Conservation (phyloP, 1,140 invertebrate genomes). For the Ylistrum balloti region DNA sequence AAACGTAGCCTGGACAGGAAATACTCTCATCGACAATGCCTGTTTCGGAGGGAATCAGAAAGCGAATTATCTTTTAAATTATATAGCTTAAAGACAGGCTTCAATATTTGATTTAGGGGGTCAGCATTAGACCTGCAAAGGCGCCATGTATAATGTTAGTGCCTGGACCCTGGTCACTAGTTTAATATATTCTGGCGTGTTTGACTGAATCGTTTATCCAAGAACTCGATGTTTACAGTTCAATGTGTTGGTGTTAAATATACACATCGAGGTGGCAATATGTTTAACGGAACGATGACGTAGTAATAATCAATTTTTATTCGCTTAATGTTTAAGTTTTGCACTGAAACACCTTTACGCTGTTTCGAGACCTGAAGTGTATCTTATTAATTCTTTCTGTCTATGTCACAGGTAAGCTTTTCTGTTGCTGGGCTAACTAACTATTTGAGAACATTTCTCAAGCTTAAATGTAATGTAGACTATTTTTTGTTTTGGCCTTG, state of each 20-base stretch:
- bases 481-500: too few species aligned
- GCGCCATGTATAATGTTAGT: neutral
- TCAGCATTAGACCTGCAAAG: neutral
- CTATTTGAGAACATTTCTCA: too few species aligned
- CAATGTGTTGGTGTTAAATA: neutral
- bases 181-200: neutral
- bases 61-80: neutral
- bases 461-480: too few species aligned
- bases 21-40: neutral
- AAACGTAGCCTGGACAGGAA: constrained; percentile 1
- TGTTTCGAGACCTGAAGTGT: too few species aligned
- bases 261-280: neutral
- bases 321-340: neutral
- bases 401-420: too few species aligned
- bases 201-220: neutral
- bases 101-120: constrained; percentile 27
- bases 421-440: too few species aligned
- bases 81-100: neutral
- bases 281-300: neutral
- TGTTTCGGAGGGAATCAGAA: neutral
- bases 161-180: neutral
- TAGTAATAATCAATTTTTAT: too few species aligned
- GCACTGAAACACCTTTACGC: neutral
- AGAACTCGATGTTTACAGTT: neutral
- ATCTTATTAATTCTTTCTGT: too few species aligned